phyloP scores from a whole-genome alignment of 2,888 invertebrate species.

The Cephus rjabovi region DNA sequence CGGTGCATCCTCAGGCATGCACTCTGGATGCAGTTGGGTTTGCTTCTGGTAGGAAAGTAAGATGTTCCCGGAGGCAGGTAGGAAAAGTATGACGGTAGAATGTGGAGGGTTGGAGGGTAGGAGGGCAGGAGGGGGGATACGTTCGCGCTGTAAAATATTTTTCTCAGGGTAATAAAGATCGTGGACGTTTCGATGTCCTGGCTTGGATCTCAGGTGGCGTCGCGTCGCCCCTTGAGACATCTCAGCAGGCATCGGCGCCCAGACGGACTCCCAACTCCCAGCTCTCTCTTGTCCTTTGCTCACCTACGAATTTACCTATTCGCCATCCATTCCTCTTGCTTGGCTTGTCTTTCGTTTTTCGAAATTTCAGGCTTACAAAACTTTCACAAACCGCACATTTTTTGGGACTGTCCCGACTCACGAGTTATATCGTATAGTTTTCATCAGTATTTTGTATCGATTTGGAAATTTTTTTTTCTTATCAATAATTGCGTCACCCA shows the following conservation, averaged over 20 bases:
- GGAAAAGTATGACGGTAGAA: slow-evolving; percentile 13
- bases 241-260: slow-evolving; percentile 31
- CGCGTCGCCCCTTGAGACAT: slow-evolving; percentile 27
- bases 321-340: no score
- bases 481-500: no score
- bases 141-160: slow-evolving; percentile 5
- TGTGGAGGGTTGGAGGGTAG: slow-evolving; percentile 10
- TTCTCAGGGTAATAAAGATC: slow-evolving; percentile 25
- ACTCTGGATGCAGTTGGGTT: background rate
- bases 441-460: no score
- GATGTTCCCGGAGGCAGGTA: slow-evolving; percentile 17
- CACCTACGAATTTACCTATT: no score
- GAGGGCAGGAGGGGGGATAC: slow-evolving; percentile 8
- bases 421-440: no score
- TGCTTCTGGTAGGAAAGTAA: slow-evolving; percentile 16
- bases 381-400: no score
- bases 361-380: no score
- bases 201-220: slow-evolving; percentile 8
- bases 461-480: no score
- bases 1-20: background rate
- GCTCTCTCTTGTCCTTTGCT: no score
- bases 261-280: no score
- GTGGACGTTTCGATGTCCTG: slow-evolving; percentile 10
- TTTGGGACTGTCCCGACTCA: no score
- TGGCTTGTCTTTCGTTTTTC: no score